A percentile compares a stretch with the other conserved stretches of the same genome.
phyloP scores from a whole-genome alignment of 2,888 invertebrate species.

The Chaetogeoica ovagalla region DNA sequence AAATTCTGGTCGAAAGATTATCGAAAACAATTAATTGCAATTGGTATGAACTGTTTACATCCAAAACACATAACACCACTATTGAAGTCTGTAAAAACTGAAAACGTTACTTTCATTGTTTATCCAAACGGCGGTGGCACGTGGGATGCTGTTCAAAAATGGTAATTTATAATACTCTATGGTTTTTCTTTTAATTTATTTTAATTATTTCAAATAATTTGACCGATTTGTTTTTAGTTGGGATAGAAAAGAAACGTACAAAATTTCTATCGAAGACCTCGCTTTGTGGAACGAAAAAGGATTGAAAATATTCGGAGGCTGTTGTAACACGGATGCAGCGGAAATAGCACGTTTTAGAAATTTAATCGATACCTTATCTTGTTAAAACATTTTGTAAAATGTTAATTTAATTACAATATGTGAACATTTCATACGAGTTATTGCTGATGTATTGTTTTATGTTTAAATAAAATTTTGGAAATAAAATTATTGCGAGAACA shows the following conservation, averaged over 20 bases:
- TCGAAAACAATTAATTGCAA: slow-evolving; percentile 72
- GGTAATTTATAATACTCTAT: slow-evolving; percentile 44
- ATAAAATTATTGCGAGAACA: no score
- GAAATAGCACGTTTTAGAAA: slow-evolving; percentile 27
- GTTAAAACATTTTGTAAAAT: neutral
- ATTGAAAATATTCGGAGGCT: slow-evolving; percentile 43
- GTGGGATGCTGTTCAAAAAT: slow-evolving; percentile 64
- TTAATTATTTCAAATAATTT: neutral
- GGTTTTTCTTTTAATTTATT: neutral
- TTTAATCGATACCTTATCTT: slow-evolving; percentile 14
- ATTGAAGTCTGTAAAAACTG: slow-evolving; percentile 61
- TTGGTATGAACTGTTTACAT: slow-evolving; percentile 86
- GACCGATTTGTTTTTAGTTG: slow-evolving; percentile 10
- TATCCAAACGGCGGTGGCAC: slow-evolving; percentile 92
- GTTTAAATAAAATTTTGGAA: no score
- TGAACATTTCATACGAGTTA: no score
- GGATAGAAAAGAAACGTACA: slow-evolving; percentile 2
- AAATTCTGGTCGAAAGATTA: slow-evolving; percentile 65
- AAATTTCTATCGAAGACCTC: slow-evolving; percentile 13
- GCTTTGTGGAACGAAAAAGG: slow-evolving; percentile 27
- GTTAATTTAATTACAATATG: no score
- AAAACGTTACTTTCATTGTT: slow-evolving; percentile 74
- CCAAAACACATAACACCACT: slow-evolving; percentile 69
- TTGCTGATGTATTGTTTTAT: no score
- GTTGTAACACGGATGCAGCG: slow-evolving; percentile 6